phyloP scores from a whole-genome alignment of 2,113 vertebrate species.

The Apteryx owenii region DNA sequence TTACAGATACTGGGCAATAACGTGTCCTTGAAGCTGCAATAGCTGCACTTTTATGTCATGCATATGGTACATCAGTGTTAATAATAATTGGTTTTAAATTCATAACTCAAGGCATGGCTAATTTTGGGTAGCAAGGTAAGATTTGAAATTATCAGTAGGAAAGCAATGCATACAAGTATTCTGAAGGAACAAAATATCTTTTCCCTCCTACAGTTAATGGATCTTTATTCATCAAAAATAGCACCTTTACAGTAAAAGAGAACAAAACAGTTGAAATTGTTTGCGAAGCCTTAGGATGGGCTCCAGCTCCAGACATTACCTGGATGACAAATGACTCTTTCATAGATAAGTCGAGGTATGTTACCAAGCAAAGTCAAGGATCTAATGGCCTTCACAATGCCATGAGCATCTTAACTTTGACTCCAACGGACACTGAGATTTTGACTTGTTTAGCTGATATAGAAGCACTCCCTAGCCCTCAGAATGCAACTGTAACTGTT shows the following conservation, averaged over 20 bases:
- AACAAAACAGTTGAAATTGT: conserved; percentile 76
- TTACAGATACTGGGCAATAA: neutral
- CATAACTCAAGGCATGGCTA: neutral
- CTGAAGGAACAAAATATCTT: conserved; percentile 65
- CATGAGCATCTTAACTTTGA: conserved; percentile 79
- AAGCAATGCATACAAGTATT: neutral
- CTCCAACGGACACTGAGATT: conserved; percentile 66
- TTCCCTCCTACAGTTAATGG: conserved; percentile 82
- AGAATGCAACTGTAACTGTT: conserved; percentile 73
- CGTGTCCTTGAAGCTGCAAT: neutral
- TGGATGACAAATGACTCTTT: conserved; percentile 79
- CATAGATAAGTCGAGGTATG: conserved; percentile 72
- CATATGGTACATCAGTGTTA: neutral
- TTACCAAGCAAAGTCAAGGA: conserved; percentile 61
- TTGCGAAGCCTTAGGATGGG: conserved; percentile 84
- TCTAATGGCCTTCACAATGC: conserved; percentile 61
- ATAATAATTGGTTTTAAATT: neutral
- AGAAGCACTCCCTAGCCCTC: conserved; percentile 71
- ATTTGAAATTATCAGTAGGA: neutral
- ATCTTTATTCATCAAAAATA: conserved; percentile 75
- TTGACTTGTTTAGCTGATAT: conserved; percentile 85
- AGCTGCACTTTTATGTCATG: neutral
- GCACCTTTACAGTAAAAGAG: conserved; percentile 66
- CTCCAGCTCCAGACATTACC: conserved; percentile 77
- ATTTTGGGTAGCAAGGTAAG: neutral